Base-by-base conservation (phyloP, 2,797 vertebrate genomes). In the Numenius phaeopus region DNA sequence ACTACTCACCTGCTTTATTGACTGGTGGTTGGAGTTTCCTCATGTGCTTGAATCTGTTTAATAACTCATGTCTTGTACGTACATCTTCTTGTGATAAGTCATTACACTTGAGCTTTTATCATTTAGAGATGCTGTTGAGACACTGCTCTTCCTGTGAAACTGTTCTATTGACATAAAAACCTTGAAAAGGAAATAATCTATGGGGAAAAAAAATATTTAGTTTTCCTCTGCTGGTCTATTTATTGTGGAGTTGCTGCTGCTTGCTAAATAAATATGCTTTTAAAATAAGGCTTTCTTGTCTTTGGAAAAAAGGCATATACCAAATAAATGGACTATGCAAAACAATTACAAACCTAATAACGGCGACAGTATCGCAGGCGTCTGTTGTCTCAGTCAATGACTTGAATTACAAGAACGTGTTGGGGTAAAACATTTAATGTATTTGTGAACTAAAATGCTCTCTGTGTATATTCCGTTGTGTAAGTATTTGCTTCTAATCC, bases 401-500 rank as follows among this genome's bases (percentile, higher is more conserved):
- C 91, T 97, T 92, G 89, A 95, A 96, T 94, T 96, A 89, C 83
- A 97, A 96, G 90, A 95, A 90, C 47, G 58, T 92, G 83, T 97
- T 89, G 87, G 94, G 97, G 62, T 97, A 96, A 94, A 96, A 96
- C 94, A 95, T 94, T 97, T 89, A 97, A 92, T 97, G 96, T 98
- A 96, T 92, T 93, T 97, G 97, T 98, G 96, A 98, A 98, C 98
- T 98, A 98, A 98, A 98, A 98, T 98, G 97, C 98, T 98, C 73
- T 98, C 95, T 98, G 95, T 98, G 98, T 98, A 98, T 98, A 98
- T 97, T 98, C 96, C 78, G 86, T 98, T 98, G 96, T 98, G 98
- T 98, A 98, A 98, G 98, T 98, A 98, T 94, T 97, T 98, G 97
- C 98, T 97, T 98, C 98, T 99, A 98, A 99, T 98, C 98, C 98